Base-by-base conservation (phyloP, 1,140 invertebrate species). In the Ooceraea biroi region DNA sequence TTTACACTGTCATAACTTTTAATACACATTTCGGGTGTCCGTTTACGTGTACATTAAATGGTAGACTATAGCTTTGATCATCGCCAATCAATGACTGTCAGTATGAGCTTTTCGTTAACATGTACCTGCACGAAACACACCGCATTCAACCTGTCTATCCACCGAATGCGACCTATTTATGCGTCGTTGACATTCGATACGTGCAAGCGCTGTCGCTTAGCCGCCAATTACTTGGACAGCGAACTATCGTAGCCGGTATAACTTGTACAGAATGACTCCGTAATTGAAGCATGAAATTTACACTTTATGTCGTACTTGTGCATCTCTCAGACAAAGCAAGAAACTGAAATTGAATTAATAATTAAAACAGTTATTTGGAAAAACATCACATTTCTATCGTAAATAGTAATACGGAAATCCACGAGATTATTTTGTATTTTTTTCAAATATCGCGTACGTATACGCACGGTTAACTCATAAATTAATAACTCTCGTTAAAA, bases 81-180 rank as follows among this genome's bases (percentile, higher is more conserved):
- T 80, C 57, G 46, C 30, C 63, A 80, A 80, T 80, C 76, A 80
- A 69, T 80, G 76, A 71, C 68, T 57, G 65, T 71, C 50, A 57
- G 22, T 71, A 80, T n/a, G 41, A 57, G 65, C 65, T 69, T 80
- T 80, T 80, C 36, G 52, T 71, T 69, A 78, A 80, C 52, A 71
- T 80, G 61, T 57, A 80, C 36, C 65, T 80, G 52, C 36, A 69
- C 50, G 76, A 78, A 78, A 41, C 50, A 69, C 22, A 46, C 50
- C 52, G 4, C 65, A 58, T 80, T 80, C 65, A 25, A 80, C 25
- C 76, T 80, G 76, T 71, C 76, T 80, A 44, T 69, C 65, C 73
- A 65, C 30, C n/a, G 25, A 80, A 80, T 71, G 41, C 76, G 76
- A 69, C 25, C 76, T 80, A 80, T 80, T 80, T 80, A 80, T 80